These are phyloP conservation scores for Stichopus chloronotus DNA, from an alignment of 35 echinoderm and acorn worm species.

Conservation along the genomic window DNA sequence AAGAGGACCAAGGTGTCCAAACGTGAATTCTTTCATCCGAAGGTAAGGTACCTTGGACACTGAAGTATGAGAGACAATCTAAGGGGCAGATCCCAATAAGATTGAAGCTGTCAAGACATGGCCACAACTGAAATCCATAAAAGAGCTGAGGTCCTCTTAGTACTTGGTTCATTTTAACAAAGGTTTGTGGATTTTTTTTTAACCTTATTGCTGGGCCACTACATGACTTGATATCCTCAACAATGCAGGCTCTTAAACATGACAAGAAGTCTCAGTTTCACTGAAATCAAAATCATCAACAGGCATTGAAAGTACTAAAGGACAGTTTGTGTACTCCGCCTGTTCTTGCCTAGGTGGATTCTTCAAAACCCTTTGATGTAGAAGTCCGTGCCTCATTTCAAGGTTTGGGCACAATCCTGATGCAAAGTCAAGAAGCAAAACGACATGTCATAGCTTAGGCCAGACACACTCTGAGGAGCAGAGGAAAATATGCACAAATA, in stretches of 20 bases:
- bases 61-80: neutral
- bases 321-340: slow-evolving; percentile 3
- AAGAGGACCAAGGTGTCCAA: too few relatives aligned
- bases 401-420: slow-evolving; percentile 42
- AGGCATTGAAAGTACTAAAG: slow-evolving; percentile 34
- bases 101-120: slow-evolving; percentile 36
- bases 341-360: slow-evolving; percentile 48
- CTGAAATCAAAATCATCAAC: slow-evolving; percentile 16
- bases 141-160: slow-evolving; percentile 24
- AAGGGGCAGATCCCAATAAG: slow-evolving; percentile 11
- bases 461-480: slow-evolving; percentile 35
- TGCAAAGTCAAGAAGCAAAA: slow-evolving; percentile 6
- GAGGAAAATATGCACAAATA: slow-evolving; percentile 55
- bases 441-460: slow-evolving; percentile 6
- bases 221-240: neutral
- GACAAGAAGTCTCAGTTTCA: neutral
- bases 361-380: slow-evolving; percentile 22
- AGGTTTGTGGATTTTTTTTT: slow-evolving; percentile 46
- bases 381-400: slow-evolving; percentile 27
- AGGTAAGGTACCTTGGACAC: too few relatives aligned
- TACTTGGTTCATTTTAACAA: slow-evolving; percentile 51
- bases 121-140: slow-evolving; percentile 38
- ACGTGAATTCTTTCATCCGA: too few relatives aligned
- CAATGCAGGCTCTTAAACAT: neutral
- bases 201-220: slow-evolving; percentile 49